These are phyloP conservation scores for Parapsyche elsis DNA, from an alignment of 1,140 invertebrate species.

Conservation along the genomic window DNA sequence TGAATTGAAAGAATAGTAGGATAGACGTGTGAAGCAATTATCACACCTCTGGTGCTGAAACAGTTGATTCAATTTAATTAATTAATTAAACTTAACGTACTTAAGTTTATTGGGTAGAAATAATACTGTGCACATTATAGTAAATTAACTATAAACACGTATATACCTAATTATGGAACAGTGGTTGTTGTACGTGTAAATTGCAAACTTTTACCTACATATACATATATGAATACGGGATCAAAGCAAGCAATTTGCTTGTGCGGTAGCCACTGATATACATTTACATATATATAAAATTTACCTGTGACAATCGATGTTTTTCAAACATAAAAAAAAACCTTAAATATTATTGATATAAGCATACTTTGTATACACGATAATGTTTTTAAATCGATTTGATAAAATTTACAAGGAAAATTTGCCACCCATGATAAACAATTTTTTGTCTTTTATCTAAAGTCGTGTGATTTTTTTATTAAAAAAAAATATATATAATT, in stretches of 20 bases:
- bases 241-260: neutral
- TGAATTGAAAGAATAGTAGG: slow-evolving; percentile 51
- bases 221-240: neutral
- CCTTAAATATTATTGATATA: neutral
- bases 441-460: neutral
- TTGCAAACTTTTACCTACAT: neutral
- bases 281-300: neutral
- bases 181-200: neutral
- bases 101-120: too few species aligned
- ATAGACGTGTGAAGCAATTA: slow-evolving; percentile 49
- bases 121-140: neutral
- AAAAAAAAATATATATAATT: too few species aligned
- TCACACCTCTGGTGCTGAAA: slow-evolving; percentile 16
- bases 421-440: neutral
- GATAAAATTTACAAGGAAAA: too few species aligned
- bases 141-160: neutral
- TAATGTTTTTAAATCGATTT: neutral
- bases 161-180: neutral
- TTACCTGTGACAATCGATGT: slow-evolving; percentile 22
- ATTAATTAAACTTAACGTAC: too few species aligned
- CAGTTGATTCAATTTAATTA: too few species aligned
- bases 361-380: too few species aligned
- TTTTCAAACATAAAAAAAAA: neutral
- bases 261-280: neutral
- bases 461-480: neutral